These are phyloP conservation scores for Lissocephala sabroskyi DNA, from an alignment of 2,888 invertebrate species.

Conservation along the genomic window DNA sequence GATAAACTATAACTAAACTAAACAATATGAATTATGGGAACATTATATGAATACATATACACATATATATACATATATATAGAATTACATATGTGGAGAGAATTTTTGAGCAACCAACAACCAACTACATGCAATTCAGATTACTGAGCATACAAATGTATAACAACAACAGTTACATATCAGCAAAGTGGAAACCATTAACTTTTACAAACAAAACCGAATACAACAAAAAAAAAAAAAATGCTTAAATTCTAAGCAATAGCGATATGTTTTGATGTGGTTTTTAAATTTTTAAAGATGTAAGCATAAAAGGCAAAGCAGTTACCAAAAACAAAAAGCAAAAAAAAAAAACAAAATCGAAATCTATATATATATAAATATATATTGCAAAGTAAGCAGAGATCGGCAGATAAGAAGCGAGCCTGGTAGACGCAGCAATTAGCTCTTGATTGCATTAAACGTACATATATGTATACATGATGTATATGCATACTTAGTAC, in stretches of 20 bases:
- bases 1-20: constrained; percentile 45
- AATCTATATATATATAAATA: constrained; percentile 1
- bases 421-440: neutral
- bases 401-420: too few relatives aligned
- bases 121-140: constrained; percentile 32
- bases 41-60: constrained; percentile 60
- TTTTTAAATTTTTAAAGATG: constrained; percentile 53
- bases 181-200: constrained; percentile 56
- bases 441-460: constrained; percentile 5
- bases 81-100: constrained; percentile 7
- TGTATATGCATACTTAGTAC: constrained; percentile 32
- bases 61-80: constrained; percentile 12
- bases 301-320: constrained; percentile 54
- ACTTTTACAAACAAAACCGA: constrained; percentile 43
- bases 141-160: neutral
- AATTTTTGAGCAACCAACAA: too few relatives aligned
- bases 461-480: constrained; percentile 30
- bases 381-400: too few relatives aligned
- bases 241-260: constrained; percentile 15
- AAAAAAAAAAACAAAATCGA: constrained; percentile 7
- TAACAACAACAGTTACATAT: constrained; percentile 53
- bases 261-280: constrained; percentile 60
- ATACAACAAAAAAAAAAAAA: constrained; percentile 7
- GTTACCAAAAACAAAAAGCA: constrained; percentile 43
- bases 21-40: constrained; percentile 71